Evolutionary conservation across 1,140 invertebrate species (phyloP).

Genomic region (Alviniconcha marisindica): DNA sequence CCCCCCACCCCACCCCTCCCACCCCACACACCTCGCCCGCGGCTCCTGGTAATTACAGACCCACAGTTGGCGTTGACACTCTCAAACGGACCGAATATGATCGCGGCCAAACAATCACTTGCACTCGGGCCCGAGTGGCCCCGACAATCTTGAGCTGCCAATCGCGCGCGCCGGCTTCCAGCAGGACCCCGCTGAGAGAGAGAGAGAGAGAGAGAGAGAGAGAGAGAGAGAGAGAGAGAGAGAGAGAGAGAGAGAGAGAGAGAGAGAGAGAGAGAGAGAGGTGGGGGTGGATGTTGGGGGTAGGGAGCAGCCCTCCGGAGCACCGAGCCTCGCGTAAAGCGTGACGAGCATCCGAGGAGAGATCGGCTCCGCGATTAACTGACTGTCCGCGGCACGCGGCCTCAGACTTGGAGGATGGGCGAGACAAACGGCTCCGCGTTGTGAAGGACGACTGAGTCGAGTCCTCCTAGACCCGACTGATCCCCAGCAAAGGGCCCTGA

Average conservation of each 20-base stretch:
- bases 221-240: too few species aligned
- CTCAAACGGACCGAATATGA: neutral
- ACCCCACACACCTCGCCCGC: neutral
- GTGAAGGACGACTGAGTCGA: neutral
- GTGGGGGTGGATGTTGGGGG: too few species aligned
- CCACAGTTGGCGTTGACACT: conserved; percentile 23
- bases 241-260: too few species aligned
- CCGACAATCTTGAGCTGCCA: conserved; percentile 26
- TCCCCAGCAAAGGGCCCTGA: too few species aligned
- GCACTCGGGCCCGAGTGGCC: neutral
- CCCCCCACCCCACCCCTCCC: neutral
- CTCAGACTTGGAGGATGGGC: too few species aligned
- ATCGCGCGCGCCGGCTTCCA: neutral
- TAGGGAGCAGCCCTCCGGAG: too few species aligned
- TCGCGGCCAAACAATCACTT: conserved; percentile 16
- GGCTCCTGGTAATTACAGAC: conserved; percentile 4
- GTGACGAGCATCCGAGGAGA: neutral
- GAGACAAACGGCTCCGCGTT: neutral
- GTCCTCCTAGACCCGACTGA: too few species aligned
- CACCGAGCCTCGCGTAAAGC: neutral
- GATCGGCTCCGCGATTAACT: neutral
- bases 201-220: too few species aligned
- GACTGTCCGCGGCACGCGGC: neutral
- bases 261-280: too few species aligned
- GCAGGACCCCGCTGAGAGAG: neutral